These are phyloP conservation scores for Creontiades dilutus DNA, from an alignment of 2,888 invertebrate genomes.

Conservation along the genomic window DNA sequence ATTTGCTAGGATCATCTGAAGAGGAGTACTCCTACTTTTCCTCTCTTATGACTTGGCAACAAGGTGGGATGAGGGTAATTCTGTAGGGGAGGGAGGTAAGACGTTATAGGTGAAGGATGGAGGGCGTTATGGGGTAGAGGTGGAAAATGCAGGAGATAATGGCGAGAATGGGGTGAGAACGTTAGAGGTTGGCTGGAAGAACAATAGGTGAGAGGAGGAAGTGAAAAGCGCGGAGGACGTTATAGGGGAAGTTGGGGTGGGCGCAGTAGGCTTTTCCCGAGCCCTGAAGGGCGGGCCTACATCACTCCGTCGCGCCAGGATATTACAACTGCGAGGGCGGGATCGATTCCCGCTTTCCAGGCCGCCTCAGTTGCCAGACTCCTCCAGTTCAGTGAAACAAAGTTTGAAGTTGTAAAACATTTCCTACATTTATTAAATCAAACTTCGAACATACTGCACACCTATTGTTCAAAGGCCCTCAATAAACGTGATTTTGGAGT, in stretches of 20 bases:
- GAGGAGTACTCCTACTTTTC: no score
- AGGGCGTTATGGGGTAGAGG: background rate
- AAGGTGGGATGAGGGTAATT: no score
- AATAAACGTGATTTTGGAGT: no score
- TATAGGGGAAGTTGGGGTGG: background rate
- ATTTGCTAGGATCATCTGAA: no score
- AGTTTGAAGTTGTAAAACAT: no score
- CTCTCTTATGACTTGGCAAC: no score
- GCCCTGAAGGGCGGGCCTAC: constrained; percentile 22
- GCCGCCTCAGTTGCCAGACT: background rate
- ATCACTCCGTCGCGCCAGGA: background rate
- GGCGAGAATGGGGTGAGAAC: no score
- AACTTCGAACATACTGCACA: no score
- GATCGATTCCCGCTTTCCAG: constrained; percentile 13
- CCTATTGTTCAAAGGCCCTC: no score
- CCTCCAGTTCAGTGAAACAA: background rate
- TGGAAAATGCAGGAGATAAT: background rate
- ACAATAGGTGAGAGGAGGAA: background rate
- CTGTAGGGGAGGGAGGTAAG: no score
- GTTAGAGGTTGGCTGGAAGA: background rate
- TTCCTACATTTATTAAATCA: no score
- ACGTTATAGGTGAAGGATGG: no score
- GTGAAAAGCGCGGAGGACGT: background rate
- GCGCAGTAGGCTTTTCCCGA: background rate
- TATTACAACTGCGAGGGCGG: constrained; percentile 6